These are phyloP conservation scores for Glandiceps talaboti DNA, from an alignment of 53 echinoderm and acorn worm genomes.

Conservation along the genomic window DNA sequence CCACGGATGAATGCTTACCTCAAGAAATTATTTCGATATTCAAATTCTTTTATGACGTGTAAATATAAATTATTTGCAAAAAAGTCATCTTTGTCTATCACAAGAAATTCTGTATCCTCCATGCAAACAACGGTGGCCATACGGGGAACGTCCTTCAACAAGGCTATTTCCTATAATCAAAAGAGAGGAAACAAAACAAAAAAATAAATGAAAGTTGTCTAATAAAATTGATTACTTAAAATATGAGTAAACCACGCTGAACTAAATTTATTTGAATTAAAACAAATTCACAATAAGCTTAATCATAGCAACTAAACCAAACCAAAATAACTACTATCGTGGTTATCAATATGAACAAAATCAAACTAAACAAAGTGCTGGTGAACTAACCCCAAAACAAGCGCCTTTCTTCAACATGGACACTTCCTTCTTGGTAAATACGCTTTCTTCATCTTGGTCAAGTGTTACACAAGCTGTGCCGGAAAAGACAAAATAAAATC, in stretches of 20 bases:
- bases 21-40: slow-evolving; percentile 63
- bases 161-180: slow-evolving; percentile 64
- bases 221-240: neutral
- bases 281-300: neutral
- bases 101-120: slow-evolving; percentile 71
- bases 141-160: slow-evolving; percentile 62
- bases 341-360: neutral
- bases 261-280: neutral
- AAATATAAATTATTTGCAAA: slow-evolving; percentile 66
- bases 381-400: slow-evolving; percentile 60
- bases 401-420: slow-evolving; percentile 73
- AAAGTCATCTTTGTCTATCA: slow-evolving; percentile 75
- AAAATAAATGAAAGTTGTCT: neutral
- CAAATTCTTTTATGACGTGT: slow-evolving; percentile 72
- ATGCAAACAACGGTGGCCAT: slow-evolving; percentile 86
- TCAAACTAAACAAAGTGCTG: neutral
- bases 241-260: neutral
- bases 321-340: neutral
- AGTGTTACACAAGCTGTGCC: slow-evolving; percentile 71
- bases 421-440: slow-evolving; percentile 87
- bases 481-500: slow-evolving; percentile 90
- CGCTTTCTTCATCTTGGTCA: slow-evolving; percentile 72
- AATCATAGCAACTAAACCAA: too few relatives aligned
- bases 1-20: too few relatives aligned
- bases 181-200: neutral